Conservation (phyloP, 2,888 invertebrate genomes). For the Folsomia manolachei region DNA sequence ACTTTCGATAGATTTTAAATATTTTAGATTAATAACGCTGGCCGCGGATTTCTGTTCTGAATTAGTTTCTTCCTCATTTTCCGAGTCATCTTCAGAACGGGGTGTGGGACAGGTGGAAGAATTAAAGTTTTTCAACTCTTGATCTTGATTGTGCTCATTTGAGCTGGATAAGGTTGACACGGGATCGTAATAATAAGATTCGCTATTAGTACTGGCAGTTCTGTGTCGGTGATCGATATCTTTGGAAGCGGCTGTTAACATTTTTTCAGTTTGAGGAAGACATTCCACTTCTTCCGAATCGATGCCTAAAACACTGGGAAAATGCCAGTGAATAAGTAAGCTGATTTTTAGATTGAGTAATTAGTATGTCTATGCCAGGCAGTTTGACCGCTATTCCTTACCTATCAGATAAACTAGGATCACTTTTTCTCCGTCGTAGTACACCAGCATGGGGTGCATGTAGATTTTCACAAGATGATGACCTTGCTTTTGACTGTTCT, state of each 20-base stretch:
- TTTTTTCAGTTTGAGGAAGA: slow-evolving; percentile 4
- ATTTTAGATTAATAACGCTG: slow-evolving; percentile 32
- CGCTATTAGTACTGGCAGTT: neutral
- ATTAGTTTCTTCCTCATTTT: slow-evolving; percentile 49
- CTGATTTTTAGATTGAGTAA: neutral
- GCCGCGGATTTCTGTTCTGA: slow-evolving; percentile 46
- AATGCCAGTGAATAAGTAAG: neutral
- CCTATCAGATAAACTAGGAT: slow-evolving; percentile 79
- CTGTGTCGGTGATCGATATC: neutral
- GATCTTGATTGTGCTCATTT: too few relatives aligned
- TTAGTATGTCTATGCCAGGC: neutral
- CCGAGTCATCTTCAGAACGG: slow-evolving; percentile 47
- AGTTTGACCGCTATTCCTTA: slow-evolving; percentile 53
- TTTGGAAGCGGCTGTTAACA: slow-evolving; percentile 7
- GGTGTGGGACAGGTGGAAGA: neutral
- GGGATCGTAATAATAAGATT: neutral
- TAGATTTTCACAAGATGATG: slow-evolving; percentile 81
- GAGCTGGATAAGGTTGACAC: too few relatives aligned
- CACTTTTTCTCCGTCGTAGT: slow-evolving; percentile 72
- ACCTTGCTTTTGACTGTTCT: slow-evolving; percentile 61
- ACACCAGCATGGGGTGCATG: slow-evolving; percentile 57
- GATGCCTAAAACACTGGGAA: slow-evolving; percentile 3
- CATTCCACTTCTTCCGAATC: slow-evolving; percentile 11
- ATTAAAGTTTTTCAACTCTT: too few relatives aligned
- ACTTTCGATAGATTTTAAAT: slow-evolving; percentile 55